Evolutionary conservation across 2,888 invertebrate genomes (phyloP), one percentile per base, ranked within the genome.

Genomic region (Hyles lineata): DNA sequence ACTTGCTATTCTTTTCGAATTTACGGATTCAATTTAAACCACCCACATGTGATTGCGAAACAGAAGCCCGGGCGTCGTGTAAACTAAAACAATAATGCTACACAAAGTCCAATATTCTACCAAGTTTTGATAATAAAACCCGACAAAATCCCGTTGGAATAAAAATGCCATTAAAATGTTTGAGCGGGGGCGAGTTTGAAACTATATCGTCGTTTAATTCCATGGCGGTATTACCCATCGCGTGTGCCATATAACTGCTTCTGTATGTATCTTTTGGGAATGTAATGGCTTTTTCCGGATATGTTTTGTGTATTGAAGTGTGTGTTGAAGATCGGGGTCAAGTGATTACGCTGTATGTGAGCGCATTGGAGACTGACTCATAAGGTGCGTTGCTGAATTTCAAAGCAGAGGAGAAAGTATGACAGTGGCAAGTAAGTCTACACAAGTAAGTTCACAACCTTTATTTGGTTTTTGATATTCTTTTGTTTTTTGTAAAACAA

Each of bases 91-190:
- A 62, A 62, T 62, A 62, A 19, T n/a, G 35, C 62, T n/a, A 35
- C 62, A 35, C 32, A 32, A 62, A 62, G 32, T 62, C 62, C 35
- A 62, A 62, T 62, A 62, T 62, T 62, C 19, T 17, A 35, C 32
- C 43, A 50, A 70, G 35, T 73, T 73, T 70, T 62, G 61, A 62
- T 23, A 73, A 75, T 71, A 75, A 75, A 73, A 70, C 60, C 67
- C 52, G 60, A 61, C 62, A 61, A 73, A 73, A 72, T 71, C 72
- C 72, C 70, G 67, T 58, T 25, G 72, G 70, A 72, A 75, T 77
- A 76, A 77, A 76, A 73, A 74, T 71, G 73, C 75, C 76, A 76
- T 77, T 76, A 73, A 72, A 71, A 67, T 58, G 71, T 55, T 70
- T 58, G 69, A 76, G 76, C 72, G 75, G 52, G 52, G 52, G 58